Conservation (phyloP, 2,113 vertebrate species). For the Chloropsis cyanopogon region DNA sequence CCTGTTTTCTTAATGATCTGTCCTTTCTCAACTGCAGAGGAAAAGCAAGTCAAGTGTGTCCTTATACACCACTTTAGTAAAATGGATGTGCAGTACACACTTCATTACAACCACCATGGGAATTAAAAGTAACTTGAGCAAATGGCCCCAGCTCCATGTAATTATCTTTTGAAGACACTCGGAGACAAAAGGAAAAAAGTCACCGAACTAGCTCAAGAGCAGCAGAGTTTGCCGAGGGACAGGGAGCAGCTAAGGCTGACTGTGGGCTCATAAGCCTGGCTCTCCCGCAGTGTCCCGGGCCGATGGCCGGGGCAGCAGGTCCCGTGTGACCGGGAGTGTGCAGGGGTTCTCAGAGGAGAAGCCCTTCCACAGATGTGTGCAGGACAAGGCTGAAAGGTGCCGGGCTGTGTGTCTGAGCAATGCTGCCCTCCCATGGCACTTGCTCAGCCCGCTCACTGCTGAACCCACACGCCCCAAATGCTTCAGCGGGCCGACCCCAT, state of each 20-base stretch:
- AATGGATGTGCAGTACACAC: constrained; percentile 36
- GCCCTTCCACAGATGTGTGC: neutral
- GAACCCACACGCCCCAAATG: rapidly evolving
- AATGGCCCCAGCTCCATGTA: constrained; percentile 9
- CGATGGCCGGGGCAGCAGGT: rapidly evolving
- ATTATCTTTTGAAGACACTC: neutral
- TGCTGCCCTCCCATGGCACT: constrained; percentile 44
- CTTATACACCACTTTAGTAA: constrained; percentile 42
- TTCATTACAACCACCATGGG: neutral
- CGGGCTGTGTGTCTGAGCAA: neutral
- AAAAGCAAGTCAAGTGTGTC: constrained; percentile 47
- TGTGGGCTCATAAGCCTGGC: neutral
- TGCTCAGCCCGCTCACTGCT: neutral
- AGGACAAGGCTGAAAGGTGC: neutral
- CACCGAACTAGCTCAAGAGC: neutral
- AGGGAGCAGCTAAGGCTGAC: neutral
- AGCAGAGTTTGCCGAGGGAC: neutral
- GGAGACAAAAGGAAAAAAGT: neutral
- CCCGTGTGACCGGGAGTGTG: rapidly evolving
- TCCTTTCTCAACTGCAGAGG: constrained; percentile 12
- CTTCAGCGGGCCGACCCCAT: neutral
- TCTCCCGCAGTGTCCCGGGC: rapidly evolving
- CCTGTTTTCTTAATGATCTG: neutral
- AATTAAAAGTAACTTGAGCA: constrained; percentile 51
- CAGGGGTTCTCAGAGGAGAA: neutral